Base-by-base conservation (phyloP, 1,140 invertebrate species). In the Aradophagus sp. region DNA sequence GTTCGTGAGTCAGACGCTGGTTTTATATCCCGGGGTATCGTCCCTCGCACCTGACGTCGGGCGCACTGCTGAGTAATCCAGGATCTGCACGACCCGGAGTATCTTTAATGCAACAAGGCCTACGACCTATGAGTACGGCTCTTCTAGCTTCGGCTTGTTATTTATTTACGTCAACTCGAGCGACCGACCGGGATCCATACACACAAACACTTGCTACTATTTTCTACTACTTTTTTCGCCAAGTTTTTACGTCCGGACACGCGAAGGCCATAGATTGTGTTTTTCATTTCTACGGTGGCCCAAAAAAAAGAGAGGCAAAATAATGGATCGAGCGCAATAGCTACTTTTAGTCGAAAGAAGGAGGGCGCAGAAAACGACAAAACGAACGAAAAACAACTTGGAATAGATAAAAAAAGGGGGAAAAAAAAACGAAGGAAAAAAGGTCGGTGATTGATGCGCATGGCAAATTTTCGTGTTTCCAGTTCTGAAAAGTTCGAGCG, bases 31-130 rank as follows among this genome's bases (percentile, higher is more conserved):
- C 23, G 8, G 19, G 32, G 45, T 38, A 70, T 63, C 27, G 42
- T 39, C 39, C 48, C 41, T 66, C 26, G 12, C 61, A 66, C 61
- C 69, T 56, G 69, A 66, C 62, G 42, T 19, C 19, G 14, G 36
- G 5, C 23, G 35, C 34, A 27, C 26, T 7, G 31, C 19, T 50
- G 42, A 50, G 48, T 59, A 48, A 63, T 59, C 42, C 59, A 17
- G 36, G 55, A 27, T 29, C 44, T 26, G 16, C 23, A 32, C 31
- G 14, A 47, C 32, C 23, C 13, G 15, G 29, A 26, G 56, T 74
- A 79, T 79, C 73, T 81, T 80, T 79, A 77, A 82, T 79, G 69
- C 41, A 71, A 68, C 67, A 68, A 82, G 78, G 75, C 76, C 76
- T 76, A 73, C 75, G 78, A 77, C 77, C 74, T 53, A 69, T 20